These are phyloP conservation scores for Leptopilina syphax DNA, from an alignment of 2,888 invertebrate genomes.

Conservation along the genomic window DNA sequence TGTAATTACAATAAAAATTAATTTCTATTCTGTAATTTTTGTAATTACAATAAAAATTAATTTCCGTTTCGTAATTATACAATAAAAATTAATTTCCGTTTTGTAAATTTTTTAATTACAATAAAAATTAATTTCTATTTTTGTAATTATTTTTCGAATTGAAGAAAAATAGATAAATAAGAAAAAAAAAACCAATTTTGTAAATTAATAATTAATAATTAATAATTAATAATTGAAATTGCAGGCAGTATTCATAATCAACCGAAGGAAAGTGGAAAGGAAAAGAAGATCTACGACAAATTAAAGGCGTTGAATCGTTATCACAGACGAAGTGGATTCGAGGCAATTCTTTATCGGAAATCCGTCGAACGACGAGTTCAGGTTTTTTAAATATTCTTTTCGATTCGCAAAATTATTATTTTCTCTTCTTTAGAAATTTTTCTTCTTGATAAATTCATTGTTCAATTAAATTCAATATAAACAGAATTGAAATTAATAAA, in stretches of 20 bases:
- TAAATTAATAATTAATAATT: background rate
- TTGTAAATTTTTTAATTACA: no score
- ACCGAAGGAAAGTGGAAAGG: conserved; percentile 82
- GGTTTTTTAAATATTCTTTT: conserved; percentile 65
- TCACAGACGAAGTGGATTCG: conserved; percentile 86
- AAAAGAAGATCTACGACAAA: conserved; percentile 87
- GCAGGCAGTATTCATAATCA: conserved; percentile 88
- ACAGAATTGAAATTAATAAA: no score
- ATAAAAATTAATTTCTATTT: no score
- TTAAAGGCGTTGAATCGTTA: conserved; percentile 89
- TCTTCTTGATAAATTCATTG: no score
- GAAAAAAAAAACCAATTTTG: background rate
- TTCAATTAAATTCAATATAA: no score
- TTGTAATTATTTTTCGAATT: no score
- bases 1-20: no score
- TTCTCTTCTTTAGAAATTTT: conserved; percentile 2
- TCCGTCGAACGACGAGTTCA: conserved; percentile 82
- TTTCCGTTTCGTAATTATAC: no score
- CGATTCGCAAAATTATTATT: conserved; percentile 41
- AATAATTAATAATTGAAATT: background rate
- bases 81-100: no score
- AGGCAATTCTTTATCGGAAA: conserved; percentile 89
- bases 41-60: no score
- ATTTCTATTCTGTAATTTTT: no score
- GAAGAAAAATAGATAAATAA: no score